phyloP scores from a whole-genome alignment of 2,113 vertebrate genomes.

The Columba janthina region DNA sequence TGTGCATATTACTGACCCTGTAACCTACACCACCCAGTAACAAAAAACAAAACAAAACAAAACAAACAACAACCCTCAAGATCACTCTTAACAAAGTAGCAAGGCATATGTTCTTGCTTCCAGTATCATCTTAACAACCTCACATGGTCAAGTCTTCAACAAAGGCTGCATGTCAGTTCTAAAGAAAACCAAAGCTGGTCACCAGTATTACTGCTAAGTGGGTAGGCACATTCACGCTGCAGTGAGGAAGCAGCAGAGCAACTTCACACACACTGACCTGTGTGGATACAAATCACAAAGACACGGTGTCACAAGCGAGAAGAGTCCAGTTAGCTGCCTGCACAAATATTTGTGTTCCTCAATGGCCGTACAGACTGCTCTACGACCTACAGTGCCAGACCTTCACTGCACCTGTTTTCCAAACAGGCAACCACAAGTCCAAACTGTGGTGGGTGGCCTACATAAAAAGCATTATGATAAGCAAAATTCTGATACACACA shows the following conservation, averaged over 20 bases:
- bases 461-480: neutral
- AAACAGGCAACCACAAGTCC: neutral
- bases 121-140: neutral
- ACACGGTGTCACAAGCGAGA: neutral
- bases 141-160: neutral
- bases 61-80: neutral
- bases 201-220: neutral
- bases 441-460: neutral
- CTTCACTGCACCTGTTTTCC: neutral
- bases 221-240: neutral
- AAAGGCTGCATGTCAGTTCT: neutral
- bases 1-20: neutral
- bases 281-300: neutral
- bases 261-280: neutral
- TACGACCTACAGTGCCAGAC: neutral
- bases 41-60: neutral
- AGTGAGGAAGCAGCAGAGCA: neutral
- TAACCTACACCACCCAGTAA: neutral
- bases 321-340: neutral
- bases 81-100: neutral
- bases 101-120: neutral
- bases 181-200: neutral
- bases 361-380: neutral
- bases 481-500: neutral
- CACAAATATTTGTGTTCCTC: rapidly evolving